Evolutionary conservation across 2,797 vertebrate species (phyloP).

Genomic region (Sorex maritimensis): DNA sequence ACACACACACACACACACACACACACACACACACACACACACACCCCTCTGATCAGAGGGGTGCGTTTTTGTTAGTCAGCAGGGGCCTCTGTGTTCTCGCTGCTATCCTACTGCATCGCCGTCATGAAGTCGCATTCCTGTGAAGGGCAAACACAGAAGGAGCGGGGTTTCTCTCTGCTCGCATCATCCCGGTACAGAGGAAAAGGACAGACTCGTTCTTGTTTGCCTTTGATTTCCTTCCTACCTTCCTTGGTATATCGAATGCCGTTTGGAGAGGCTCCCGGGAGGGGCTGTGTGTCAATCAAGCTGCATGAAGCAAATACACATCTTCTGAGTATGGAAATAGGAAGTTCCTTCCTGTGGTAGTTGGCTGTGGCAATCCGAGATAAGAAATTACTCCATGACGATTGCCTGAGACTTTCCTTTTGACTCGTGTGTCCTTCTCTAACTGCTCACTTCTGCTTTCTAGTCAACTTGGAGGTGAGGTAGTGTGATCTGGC

Average conservation of each 20-base stretch:
- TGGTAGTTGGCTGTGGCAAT: constrained; percentile 80
- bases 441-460: constrained; percentile 82
- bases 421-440: constrained; percentile 79
- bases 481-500: background rate
- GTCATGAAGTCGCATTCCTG: background rate
- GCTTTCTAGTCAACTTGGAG: constrained; percentile 74
- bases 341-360: constrained; percentile 84
- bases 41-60: background rate
- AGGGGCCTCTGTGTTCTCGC: background rate
- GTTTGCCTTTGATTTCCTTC: background rate
- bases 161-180: background rate
- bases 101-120: background rate
- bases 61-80: background rate
- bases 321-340: constrained; percentile 1
- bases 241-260: background rate
- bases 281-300: background rate
- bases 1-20: no score
- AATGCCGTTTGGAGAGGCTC: constrained; percentile 28
- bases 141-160: constrained; percentile 37
- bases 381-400: constrained; percentile 86
- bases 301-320: constrained; percentile 47
- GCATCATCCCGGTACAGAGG: background rate
- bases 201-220: background rate
- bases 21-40: no score
- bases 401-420: constrained; percentile 83